phyloP scores from a whole-genome alignment of 2,797 vertebrate species.

The Bufotes viridis region DNA sequence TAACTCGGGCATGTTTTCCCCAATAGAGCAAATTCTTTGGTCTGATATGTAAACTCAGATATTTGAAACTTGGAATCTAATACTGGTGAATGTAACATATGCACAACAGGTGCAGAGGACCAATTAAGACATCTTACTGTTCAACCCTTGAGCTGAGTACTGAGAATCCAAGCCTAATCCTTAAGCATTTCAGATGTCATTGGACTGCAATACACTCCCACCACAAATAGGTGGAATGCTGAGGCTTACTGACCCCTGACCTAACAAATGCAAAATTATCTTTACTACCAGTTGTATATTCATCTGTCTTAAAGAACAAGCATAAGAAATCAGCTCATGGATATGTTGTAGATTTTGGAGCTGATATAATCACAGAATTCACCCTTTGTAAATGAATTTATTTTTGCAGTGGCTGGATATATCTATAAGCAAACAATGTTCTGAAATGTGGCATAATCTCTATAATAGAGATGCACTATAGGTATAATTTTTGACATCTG shows the following conservation, averaged over 20 bases:
- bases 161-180: background rate
- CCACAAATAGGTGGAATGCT: background rate
- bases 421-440: no score
- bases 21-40: constrained; percentile 51
- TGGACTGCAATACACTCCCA: background rate
- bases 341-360: background rate
- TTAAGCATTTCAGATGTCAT: background rate
- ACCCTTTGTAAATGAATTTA: no score
- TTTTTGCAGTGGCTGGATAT: no score
- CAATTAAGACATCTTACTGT: constrained; percentile 47
- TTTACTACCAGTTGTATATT: background rate
- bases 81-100: constrained; percentile 51
- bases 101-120: constrained; percentile 53
- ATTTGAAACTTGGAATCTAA: constrained; percentile 56
- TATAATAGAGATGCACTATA: no score
- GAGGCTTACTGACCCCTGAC: background rate
- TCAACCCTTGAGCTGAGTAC: constrained; percentile 32
- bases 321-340: background rate
- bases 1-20: constrained; percentile 44
- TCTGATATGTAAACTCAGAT: constrained; percentile 45
- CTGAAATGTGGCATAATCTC: no score
- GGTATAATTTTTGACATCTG: no score
- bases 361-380: no score
- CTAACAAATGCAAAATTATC: background rate
- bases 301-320: background rate